These are phyloP conservation scores for Psettodes erumei DNA, from an alignment of 2,113 vertebrate species.

Conservation along the genomic window DNA sequence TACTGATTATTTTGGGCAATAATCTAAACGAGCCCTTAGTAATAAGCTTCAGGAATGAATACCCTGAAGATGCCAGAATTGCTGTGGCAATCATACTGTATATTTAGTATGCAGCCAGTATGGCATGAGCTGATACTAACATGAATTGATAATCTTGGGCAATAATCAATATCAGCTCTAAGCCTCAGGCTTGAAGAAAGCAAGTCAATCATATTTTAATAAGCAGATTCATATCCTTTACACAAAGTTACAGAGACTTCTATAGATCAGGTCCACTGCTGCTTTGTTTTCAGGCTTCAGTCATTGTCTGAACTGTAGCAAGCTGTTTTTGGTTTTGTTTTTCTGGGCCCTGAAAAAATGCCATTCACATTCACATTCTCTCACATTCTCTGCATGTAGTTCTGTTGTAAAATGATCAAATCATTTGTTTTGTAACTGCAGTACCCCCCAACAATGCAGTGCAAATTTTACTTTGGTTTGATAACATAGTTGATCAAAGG, in stretches of 20 bases:
- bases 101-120: neutral
- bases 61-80: neutral
- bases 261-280: neutral
- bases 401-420: neutral
- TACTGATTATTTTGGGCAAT: neutral
- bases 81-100: neutral
- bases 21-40: neutral
- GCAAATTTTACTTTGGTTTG: too few species aligned
- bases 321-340: neutral
- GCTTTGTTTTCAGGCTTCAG: neutral
- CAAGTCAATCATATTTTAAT: neutral
- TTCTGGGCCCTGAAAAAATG: neutral
- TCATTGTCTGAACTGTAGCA: neutral
- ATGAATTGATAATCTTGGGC: too few species aligned
- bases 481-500: conserved; percentile 3
- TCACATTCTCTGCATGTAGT: neutral
- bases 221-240: neutral
- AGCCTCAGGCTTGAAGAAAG: too few species aligned
- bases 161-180: too few species aligned
- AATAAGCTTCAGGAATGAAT: neutral
- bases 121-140: too few species aligned
- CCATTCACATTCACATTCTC: too few species aligned
- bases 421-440: too few species aligned
- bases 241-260: neutral
- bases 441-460: too few species aligned